A percentile compares a stretch with the other conserved stretches of the same genome.
phyloP scores from a whole-genome alignment of 2,113 vertebrate genomes.

The Copsychus sechellarum region DNA sequence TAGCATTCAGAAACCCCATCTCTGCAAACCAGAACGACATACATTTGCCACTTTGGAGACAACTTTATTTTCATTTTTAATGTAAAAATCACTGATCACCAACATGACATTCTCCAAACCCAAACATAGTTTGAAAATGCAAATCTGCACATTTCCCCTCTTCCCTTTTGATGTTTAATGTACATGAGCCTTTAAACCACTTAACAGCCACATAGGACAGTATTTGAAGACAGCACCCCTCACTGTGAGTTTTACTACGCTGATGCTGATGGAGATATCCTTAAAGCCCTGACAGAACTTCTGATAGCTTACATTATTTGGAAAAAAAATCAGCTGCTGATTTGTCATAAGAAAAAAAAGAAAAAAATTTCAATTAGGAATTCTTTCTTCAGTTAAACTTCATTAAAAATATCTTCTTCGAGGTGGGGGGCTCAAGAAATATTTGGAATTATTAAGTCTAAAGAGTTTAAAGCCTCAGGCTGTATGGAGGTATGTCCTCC shows the following conservation, averaged over 20 bases:
- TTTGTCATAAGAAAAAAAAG: not conserved
- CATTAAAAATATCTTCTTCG: not conserved
- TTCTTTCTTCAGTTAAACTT: not conserved
- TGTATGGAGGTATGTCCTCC: not conserved
- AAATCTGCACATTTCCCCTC: not conserved
- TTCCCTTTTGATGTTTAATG: not conserved
- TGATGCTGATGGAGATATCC: not conserved
- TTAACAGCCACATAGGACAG: not conserved
- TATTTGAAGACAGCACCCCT: not conserved
- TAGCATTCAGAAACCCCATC: not conserved
- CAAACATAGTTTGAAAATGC: not conserved
- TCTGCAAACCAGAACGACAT: not conserved
- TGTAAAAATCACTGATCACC: not conserved
- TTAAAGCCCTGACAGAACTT: not conserved
- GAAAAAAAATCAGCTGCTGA: not conserved
- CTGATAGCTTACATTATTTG: not conserved
- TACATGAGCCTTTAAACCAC: not conserved
- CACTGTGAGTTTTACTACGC: not conserved
- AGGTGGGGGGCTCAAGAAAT: not conserved
- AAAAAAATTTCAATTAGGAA: not conserved
- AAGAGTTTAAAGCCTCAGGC: not conserved
- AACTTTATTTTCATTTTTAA: not conserved
- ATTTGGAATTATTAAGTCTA: not conserved
- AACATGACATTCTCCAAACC: not conserved
- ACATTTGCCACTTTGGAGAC: not conserved